Percentiles rank a stretch among this genome's conserved stretches.
Evolutionary conservation across 2,888 invertebrate species (phyloP).

Genomic region (Thecophora atra): DNA sequence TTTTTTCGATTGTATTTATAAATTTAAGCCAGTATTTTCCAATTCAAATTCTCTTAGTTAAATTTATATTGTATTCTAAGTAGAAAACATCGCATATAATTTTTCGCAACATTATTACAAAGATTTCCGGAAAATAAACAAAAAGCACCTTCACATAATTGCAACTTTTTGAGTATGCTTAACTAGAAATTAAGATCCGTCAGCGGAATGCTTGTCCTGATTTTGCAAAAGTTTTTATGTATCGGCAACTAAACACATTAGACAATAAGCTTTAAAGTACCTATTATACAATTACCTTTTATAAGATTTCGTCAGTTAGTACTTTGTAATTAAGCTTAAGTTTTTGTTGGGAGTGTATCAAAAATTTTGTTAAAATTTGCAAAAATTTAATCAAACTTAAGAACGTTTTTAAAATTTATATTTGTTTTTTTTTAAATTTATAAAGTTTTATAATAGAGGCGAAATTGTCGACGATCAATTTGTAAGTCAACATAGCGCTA

Average conservation of each 20-base stretch:
- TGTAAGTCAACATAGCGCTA: too few relatives aligned
- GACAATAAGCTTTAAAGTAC: slow-evolving; percentile 30
- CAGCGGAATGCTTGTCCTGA: background rate
- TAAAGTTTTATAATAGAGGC: too few relatives aligned
- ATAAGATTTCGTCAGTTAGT: slow-evolving; percentile 20
- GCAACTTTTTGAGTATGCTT: background rate
- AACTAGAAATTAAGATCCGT: background rate
- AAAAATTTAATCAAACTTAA: too few relatives aligned
- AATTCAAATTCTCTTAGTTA: background rate
- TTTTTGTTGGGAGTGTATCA: background rate
- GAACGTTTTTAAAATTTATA: too few relatives aligned
- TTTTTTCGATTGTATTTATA: slow-evolving; percentile 4
- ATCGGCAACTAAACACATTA: background rate
- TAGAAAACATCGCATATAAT: background rate
- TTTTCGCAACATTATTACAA: background rate
- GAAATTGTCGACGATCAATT: too few relatives aligned
- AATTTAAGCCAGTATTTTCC: slow-evolving; percentile 15
- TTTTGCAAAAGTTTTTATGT: background rate
- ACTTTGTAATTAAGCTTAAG: background rate
- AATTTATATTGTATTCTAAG: slow-evolving; percentile 6
- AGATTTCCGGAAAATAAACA: background rate
- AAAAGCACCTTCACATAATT: background rate
- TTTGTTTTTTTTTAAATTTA: too few relatives aligned
- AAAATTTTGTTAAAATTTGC: slow-evolving; percentile 3
- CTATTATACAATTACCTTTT: slow-evolving; percentile 22